Conservation (phyloP, 92 coral and sea anemone genomes). For the Zoanthus gigantus region DNA sequence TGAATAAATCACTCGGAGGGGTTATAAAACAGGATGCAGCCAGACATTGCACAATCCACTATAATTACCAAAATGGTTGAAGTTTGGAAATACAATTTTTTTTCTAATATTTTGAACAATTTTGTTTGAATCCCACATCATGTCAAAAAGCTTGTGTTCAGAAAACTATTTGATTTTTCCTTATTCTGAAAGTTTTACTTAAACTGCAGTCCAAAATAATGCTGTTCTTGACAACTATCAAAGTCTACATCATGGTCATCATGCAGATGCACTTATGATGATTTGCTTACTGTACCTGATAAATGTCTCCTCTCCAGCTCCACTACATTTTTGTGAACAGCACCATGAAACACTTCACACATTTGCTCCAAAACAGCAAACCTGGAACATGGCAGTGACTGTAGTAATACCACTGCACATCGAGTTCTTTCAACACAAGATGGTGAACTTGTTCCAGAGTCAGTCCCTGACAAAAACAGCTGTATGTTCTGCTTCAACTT, state of each 20-base stretch:
- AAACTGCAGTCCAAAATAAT: no score
- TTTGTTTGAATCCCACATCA: no score
- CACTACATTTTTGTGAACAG: constrained; percentile 91
- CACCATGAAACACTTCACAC: constrained; percentile 95
- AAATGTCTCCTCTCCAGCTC: constrained; percentile 91
- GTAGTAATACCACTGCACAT: constrained; percentile 84
- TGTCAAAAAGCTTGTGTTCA: no score
- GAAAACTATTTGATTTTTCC: no score
- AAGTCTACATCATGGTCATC: neutral
- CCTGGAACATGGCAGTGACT: constrained; percentile 96
- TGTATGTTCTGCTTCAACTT: constrained; percentile 71
- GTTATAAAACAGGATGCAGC: no score
- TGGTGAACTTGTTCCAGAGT: constrained; percentile 62
- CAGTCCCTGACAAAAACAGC: constrained; percentile 82
- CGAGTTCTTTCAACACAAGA: constrained; percentile 81
- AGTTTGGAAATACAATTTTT: no score
- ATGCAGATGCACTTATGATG: neutral
- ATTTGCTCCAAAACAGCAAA: constrained; percentile 96
- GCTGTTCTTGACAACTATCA: neutral
- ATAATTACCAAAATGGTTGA: no score
- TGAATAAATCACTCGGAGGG: no score
- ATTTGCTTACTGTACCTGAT: constrained; percentile 64
- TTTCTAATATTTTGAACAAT: no score
- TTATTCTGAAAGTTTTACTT: no score
- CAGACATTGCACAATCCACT: no score